A percentile compares a stretch with the other conserved stretches of the same genome.
Conservation (phyloP, 2,797 vertebrate genomes). For the Dallia pectoralis region DNA sequence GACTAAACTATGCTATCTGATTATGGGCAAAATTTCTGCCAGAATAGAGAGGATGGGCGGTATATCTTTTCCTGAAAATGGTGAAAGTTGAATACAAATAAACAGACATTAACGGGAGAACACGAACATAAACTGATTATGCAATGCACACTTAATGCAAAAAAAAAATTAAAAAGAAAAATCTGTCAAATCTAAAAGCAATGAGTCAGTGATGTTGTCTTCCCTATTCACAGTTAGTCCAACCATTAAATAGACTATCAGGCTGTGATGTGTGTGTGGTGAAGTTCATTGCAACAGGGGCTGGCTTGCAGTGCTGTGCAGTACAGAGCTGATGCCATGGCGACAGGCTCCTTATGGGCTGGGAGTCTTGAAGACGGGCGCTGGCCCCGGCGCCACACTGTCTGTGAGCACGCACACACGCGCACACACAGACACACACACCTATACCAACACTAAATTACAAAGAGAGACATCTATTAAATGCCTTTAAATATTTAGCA, state of each 20-base stretch:
- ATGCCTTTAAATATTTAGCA: slow-evolving; percentile 73
- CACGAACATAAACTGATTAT: too few species aligned
- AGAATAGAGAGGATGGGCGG: not conserved
- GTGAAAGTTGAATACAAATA: not conserved
- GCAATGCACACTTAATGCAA: too few species aligned
- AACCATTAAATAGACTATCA: not conserved
- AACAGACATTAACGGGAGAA: too few species aligned
- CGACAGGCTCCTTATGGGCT: slow-evolving; percentile 61
- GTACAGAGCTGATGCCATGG: slow-evolving; percentile 52
- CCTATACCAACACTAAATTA: slow-evolving; percentile 39
- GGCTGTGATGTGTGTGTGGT: not conserved
- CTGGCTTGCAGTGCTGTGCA: slow-evolving; percentile 50
- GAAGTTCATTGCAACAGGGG: slow-evolving; percentile 25
- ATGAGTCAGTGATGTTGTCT: too few species aligned
- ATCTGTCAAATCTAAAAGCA: too few species aligned
- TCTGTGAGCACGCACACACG: slow-evolving; percentile 45
- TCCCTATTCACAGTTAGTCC: too few species aligned
- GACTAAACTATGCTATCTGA: not conserved
- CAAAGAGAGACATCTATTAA: slow-evolving; percentile 48
- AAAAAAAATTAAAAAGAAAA: too few species aligned
- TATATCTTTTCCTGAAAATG: not conserved
- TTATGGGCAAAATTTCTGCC: not conserved
- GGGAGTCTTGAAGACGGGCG: slow-evolving; percentile 59
- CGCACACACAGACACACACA: slow-evolving; percentile 14
- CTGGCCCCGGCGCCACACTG: slow-evolving; percentile 56